phyloP scores from a whole-genome alignment of 2,888 invertebrate genomes.

The Horisme vitalbata region DNA sequence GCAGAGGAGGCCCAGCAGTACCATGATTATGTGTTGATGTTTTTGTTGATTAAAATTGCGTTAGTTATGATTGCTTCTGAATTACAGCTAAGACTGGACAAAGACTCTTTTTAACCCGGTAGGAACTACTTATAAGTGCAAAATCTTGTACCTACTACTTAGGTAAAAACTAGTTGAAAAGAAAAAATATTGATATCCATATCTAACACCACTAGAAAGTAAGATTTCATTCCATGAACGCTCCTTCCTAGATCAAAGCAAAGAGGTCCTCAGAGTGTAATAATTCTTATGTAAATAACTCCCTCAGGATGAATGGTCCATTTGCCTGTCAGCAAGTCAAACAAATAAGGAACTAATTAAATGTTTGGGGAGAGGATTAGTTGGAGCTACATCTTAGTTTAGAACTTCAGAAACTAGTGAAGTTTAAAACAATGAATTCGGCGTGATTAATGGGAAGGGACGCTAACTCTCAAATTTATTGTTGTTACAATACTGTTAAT shows the following conservation, averaged over 20 bases:
- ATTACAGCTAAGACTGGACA: too few species aligned
- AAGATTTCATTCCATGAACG: conserved; percentile 13
- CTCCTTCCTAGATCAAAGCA: conserved; percentile 23
- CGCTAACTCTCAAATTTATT: too few species aligned
- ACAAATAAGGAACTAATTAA: conserved; percentile 38
- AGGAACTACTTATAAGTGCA: too few species aligned
- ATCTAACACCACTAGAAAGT: conserved; percentile 2
- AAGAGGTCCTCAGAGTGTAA: conserved; percentile 22
- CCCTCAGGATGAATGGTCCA: conserved; percentile 24
- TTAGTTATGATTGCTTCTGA: too few species aligned
- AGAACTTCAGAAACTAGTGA: conserved; percentile 10
- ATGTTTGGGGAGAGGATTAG: conserved; percentile 16
- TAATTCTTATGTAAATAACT: conserved; percentile 29
- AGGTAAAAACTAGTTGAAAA: too few species aligned
- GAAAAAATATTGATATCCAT: too few species aligned
- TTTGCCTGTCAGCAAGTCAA: conserved; percentile 36
- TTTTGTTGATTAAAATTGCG: too few species aligned
- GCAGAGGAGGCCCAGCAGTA: too few species aligned
- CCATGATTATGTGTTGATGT: too few species aligned
- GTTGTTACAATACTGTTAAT: too few species aligned
- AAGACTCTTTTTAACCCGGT: too few species aligned
- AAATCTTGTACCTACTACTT: too few species aligned
- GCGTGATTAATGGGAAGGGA: conserved; percentile 10
- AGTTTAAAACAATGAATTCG: conserved; percentile 9
- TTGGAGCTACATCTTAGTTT: conserved; percentile 24